These are phyloP conservation scores for Patiria pectinifera DNA, from an alignment of 53 echinoderm and acorn worm genomes.

Conservation along the genomic window DNA sequence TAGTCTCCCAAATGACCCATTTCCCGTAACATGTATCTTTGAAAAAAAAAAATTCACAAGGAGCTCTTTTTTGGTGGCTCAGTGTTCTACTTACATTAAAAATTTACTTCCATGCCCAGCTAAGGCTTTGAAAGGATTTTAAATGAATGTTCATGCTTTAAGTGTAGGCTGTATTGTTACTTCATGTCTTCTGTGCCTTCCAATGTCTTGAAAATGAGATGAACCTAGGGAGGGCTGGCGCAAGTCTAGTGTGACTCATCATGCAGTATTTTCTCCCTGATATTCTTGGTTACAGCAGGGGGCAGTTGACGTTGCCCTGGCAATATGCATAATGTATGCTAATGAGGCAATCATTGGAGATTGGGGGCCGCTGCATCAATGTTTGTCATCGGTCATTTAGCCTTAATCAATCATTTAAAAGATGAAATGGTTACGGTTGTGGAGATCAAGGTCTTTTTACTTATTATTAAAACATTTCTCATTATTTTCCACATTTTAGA, in stretches of 20 bases:
- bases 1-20: too few species aligned
- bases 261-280: constrained; percentile 3
- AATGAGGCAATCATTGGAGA: background rate
- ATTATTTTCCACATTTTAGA: background rate
- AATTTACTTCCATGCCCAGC: too few species aligned
- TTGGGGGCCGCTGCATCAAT: background rate
- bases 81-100: too few species aligned
- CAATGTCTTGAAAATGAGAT: background rate
- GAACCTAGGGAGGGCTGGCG: background rate
- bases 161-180: background rate
- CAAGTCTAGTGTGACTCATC: constrained; percentile 59
- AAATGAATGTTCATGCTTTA: background rate
- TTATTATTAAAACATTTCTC: background rate
- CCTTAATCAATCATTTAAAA: background rate
- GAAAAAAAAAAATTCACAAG: too few species aligned
- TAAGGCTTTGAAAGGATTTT: too few species aligned
- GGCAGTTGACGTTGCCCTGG: constrained; percentile 36
- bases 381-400: background rate
- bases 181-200: background rate
- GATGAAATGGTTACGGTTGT: background rate
- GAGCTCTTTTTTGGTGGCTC: too few species aligned
- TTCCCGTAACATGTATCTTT: too few species aligned
- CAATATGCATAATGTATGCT: constrained; percentile 54
- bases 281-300: constrained; percentile 1
- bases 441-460: background rate